A percentile compares a stretch with the other conserved stretches of the same genome.
phyloP scores from a whole-genome alignment of 2,113 vertebrate species.

The Bos indicus region DNA sequence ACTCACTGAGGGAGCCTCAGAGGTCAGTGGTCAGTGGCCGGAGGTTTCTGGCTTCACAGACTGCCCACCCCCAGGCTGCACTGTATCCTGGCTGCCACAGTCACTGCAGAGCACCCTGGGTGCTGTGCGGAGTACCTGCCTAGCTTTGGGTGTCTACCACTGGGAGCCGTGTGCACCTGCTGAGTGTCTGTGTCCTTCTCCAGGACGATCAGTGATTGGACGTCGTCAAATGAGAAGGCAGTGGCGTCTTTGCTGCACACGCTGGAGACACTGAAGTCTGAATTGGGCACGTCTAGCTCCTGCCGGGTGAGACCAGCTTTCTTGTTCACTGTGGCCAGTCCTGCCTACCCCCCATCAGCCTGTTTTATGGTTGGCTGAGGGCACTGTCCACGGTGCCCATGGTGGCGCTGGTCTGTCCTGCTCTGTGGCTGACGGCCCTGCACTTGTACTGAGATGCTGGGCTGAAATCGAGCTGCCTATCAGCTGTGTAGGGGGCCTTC shows the following conservation, averaged over 20 bases:
- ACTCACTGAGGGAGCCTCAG: background rate
- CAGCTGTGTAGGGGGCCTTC: background rate
- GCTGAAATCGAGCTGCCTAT: background rate
- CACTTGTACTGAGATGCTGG: background rate
- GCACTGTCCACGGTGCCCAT: background rate
- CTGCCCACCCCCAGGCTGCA: background rate
- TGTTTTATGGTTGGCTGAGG: background rate
- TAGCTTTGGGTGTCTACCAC: background rate
- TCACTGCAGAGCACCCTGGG: background rate
- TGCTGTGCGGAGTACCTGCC: fast-evolving
- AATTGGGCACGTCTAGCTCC: slow-evolving; percentile 56
- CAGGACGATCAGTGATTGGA: slow-evolving; percentile 73
- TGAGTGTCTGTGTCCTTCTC: slow-evolving; percentile 18
- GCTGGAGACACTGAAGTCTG: slow-evolving; percentile 75
- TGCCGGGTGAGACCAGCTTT: slow-evolving; percentile 63
- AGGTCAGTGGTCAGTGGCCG: fast-evolving
- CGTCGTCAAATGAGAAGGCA: slow-evolving; percentile 75
- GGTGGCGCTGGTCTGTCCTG: background rate
- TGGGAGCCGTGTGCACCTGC: fast-evolving
- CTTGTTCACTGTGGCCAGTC: background rate
- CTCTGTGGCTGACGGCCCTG: background rate
- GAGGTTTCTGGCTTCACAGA: background rate
- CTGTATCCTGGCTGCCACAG: background rate
- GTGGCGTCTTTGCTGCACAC: slow-evolving; percentile 72
- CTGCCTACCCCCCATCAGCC: background rate